Evolutionary conservation across 1,140 invertebrate genomes (phyloP), one percentile per base, ranked within the genome.

Genomic region (Tetramorium parvispinum): DNA sequence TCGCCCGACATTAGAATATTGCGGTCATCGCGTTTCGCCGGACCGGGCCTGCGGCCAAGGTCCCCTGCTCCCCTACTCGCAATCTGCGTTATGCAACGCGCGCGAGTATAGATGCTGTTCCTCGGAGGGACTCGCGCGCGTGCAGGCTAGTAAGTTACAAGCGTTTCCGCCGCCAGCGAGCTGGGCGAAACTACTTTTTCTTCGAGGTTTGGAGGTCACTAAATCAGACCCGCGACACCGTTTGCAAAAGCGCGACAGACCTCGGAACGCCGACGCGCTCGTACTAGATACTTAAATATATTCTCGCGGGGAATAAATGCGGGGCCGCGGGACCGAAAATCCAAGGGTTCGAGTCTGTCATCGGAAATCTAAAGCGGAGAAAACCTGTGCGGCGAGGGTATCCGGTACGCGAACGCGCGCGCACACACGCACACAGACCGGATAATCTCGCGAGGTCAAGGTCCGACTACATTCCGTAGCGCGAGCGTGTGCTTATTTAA

Each of bases 1-100:
- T 87, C 53, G 51, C 53, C 66, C 77, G 63, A 91, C 86, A 81
- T 91, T 53, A 81, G n/a, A 90, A 87, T 85, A 91, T 88, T 71
- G 85, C 88, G 77, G 81, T 63, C 85, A 66, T 75, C 75, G 68
- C 43, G 37, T 61, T 43, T 86, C 53, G 11, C 8, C 40, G 21
- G 24, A 71, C 49, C 91, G 92, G 93, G 92, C 92, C 90, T 37
- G 43, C 63, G 71, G 93, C 94, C 94, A 94, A 93, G 88, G 88
- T 89, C 89, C 66, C 11, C 27, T 79, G 46, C 53, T 75, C 68
- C 21, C 68, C 79, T 59, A 57, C 40, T 32, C 53, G 40, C 40
- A n/a, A 70, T 81, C 49, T 46, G n/a, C 51, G 51, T 83, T 75
- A 73, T 49, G 79, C 79, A 73, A 83, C 27, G 18, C 51, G 65